Percentiles rank a stretch among this genome's conserved stretches.
phyloP scores from a whole-genome alignment of 35 echinoderm and acorn worm species.

The Anneissia japonica region DNA sequence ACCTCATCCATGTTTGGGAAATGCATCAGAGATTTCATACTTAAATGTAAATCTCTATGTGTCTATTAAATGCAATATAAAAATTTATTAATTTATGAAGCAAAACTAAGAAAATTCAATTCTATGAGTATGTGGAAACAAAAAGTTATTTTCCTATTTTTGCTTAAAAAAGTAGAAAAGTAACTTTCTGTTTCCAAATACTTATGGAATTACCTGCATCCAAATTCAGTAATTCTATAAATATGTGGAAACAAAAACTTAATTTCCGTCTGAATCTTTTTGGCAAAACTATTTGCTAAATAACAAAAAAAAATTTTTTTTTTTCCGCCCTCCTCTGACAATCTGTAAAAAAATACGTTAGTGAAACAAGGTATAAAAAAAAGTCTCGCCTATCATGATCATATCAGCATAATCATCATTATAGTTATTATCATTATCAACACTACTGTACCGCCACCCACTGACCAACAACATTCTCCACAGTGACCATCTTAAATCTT shows the following conservation, averaged over 20 bases:
- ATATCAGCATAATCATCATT: no score
- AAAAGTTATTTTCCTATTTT: background rate
- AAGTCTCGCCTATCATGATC: no score
- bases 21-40: conserved; percentile 91
- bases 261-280: no score
- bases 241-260: no score
- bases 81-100: background rate
- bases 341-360: no score
- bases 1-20: conserved; percentile 65
- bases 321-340: no score
- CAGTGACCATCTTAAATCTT: background rate
- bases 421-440: no score
- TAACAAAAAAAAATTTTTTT: no score
- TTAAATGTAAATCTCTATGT: conserved; percentile 71
- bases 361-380: no score
- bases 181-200: background rate
- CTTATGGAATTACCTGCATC: no score
- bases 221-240: no score
- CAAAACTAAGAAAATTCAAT: background rate
- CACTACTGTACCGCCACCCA: background rate
- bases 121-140: background rate
- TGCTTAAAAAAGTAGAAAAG: background rate
- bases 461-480: background rate
- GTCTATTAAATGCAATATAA: conserved; percentile 37
- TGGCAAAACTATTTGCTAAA: no score